Base-by-base conservation (phyloP, 2,888 invertebrate species). In the Tachina grossa region DNA sequence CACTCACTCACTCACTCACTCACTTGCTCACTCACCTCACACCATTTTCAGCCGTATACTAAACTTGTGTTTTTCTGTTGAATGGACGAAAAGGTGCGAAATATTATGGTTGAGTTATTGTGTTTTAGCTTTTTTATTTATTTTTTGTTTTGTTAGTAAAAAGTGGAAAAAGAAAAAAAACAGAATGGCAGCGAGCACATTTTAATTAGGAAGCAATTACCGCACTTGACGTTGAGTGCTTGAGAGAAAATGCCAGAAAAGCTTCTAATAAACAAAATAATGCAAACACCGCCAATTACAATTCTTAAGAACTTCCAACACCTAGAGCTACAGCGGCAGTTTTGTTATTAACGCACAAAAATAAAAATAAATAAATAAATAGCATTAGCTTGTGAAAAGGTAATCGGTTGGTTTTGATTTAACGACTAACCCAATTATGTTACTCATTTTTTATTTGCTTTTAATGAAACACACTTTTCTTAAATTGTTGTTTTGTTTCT, bases 191-290 rank as follows among this genome's bases (percentile, higher is more conserved):
- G 49, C 53, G 72, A 85, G 49, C 53, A 68, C 55, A 76, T 74
- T 82, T 84, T 87, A 86, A 87, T 87, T 86, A 87, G 87, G 49
- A 77, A 80, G 86, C 78, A 86, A 86, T 87, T 87, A 86, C 79
- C 53, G 49, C 81, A 85, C 85, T 87, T 81, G 79, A 66, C 61
- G 51, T 71, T 55, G 75, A 74, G 68, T 74, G 61, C 85, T 82
- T 82, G 13, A 74, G 13, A 74, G 57, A 11, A 82, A 78, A 61
- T 57, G 49, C 39, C n/a, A 69, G 47, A 49, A 51, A 59, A 49
- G 59, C 41, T 53, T 45, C n/a, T 49, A 78, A 77, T 45, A 66
- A 68, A 59, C 13, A 41, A 76, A 76, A 63, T 55, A 69, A 82
- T 16, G 63, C 61, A 69, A 31, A 82, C 61, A 41, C 41, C 41